Evolutionary conservation across 1,140 invertebrate genomes (phyloP).

Genomic region (Oreohelix idahoensis): DNA sequence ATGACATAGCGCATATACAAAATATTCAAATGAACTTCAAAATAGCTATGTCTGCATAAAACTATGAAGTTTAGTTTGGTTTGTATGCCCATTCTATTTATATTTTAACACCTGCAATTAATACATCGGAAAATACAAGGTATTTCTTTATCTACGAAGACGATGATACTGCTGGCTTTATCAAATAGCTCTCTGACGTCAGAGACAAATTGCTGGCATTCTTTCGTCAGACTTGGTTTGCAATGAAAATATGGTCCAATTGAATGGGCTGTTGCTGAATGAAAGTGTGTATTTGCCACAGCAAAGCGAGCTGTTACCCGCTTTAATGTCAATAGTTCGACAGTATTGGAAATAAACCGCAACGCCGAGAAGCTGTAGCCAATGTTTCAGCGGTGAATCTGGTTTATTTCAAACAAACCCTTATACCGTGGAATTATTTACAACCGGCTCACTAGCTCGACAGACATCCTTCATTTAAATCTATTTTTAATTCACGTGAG

Average conservation of each 20-base stretch:
- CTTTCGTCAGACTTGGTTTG: background rate
- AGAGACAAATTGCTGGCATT: background rate
- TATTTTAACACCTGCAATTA: background rate
- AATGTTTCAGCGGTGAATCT: background rate
- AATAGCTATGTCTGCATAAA: background rate
- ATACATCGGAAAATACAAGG: background rate
- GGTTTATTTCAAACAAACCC: background rate
- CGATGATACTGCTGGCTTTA: background rate
- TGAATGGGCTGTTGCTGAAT: background rate
- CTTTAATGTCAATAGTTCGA: background rate
- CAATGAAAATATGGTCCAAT: background rate
- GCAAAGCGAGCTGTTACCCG: background rate
- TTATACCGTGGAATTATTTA: background rate
- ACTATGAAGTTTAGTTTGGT: background rate
- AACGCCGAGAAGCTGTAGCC: background rate
- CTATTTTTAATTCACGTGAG: no score
- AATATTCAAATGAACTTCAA: background rate
- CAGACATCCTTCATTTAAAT: no score
- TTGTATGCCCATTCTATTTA: background rate
- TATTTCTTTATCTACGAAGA: background rate
- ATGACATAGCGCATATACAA: no score
- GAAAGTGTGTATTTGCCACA: background rate
- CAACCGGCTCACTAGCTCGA: background rate
- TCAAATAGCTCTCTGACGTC: conserved; percentile 9
- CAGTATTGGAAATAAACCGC: background rate